phyloP scores from a whole-genome alignment of 2,888 invertebrate species.

The Drosophila atroscutellata region DNA sequence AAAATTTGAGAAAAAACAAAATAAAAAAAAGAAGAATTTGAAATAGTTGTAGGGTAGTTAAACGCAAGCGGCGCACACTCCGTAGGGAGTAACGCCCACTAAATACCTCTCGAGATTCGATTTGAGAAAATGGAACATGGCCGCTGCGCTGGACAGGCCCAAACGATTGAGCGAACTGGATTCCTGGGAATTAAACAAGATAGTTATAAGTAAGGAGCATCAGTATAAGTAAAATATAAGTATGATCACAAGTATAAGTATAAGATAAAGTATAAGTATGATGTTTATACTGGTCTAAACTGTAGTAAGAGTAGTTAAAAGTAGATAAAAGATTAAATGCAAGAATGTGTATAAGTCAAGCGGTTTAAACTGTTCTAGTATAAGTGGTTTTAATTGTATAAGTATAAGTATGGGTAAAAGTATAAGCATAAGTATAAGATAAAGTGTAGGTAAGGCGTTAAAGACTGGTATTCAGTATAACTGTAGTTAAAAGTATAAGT shows the following conservation, averaged over 20 bases:
- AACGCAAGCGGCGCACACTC: conserved; percentile 75
- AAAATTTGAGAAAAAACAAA: conserved; percentile 21
- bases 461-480: background rate
- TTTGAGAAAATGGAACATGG: conserved; percentile 86
- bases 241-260: background rate
- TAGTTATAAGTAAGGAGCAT: background rate
- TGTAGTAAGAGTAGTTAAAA: background rate
- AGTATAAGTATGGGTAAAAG: background rate
- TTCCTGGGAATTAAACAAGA: conserved; percentile 86
- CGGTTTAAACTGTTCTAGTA: background rate
- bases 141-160: conserved; percentile 86
- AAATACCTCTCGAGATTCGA: conserved; percentile 82
- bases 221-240: background rate
- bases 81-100: conserved; percentile 34
- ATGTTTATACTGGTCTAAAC: background rate
- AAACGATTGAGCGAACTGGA: conserved; percentile 90
- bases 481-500: background rate
- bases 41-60: conserved; percentile 19
- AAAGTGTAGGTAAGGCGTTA: background rate
- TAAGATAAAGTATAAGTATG: background rate
- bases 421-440: conserved; percentile 3
- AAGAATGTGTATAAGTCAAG: background rate
- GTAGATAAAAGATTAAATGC: background rate
- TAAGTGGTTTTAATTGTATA: background rate
- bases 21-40: conserved; percentile 1